These are phyloP conservation scores for Mirza zaza DNA, from an alignment of 2,113 vertebrate species.

Conservation along the genomic window DNA sequence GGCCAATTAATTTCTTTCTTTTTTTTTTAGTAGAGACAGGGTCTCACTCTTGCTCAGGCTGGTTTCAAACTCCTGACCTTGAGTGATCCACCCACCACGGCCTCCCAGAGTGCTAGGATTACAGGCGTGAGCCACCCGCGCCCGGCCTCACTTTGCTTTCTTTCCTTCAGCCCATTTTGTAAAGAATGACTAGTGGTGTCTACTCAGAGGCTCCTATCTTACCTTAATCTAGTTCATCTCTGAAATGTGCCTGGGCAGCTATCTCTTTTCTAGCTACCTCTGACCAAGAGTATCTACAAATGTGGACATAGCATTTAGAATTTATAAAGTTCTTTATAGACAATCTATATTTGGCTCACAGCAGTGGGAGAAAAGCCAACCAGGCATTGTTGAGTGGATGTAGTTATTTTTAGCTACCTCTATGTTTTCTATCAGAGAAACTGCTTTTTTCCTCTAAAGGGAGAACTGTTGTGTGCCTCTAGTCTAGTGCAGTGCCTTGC, in stretches of 20 bases:
- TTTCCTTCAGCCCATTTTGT: neutral
- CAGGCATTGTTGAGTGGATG: conserved; percentile 51
- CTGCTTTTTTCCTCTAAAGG: neutral
- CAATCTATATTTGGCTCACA: conserved; percentile 56
- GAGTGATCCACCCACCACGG: no score
- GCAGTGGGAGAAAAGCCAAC: conserved; percentile 35
- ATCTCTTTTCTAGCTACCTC: neutral
- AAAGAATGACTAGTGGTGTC: neutral
- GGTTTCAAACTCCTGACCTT: no score
- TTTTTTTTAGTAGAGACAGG: no score
- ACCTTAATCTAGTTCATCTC: neutral
- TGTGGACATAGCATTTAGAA: conserved; percentile 13
- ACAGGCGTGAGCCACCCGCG: no score
- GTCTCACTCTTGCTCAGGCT: no score
- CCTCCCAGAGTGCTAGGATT: no score
- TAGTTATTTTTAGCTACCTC: conserved; percentile 52
- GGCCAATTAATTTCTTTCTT: no score
- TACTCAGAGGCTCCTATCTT: neutral
- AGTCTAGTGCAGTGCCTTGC: neutral
- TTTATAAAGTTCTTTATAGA: conserved; percentile 48
- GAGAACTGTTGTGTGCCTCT: neutral
- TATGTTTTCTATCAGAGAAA: conserved; percentile 57
- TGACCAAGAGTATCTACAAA: neutral
- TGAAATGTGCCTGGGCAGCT: neutral
- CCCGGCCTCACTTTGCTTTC: neutral